Base-by-base conservation (phyloP, 2,113 vertebrate species). In the Leptobrachium ailaonicum region DNA sequence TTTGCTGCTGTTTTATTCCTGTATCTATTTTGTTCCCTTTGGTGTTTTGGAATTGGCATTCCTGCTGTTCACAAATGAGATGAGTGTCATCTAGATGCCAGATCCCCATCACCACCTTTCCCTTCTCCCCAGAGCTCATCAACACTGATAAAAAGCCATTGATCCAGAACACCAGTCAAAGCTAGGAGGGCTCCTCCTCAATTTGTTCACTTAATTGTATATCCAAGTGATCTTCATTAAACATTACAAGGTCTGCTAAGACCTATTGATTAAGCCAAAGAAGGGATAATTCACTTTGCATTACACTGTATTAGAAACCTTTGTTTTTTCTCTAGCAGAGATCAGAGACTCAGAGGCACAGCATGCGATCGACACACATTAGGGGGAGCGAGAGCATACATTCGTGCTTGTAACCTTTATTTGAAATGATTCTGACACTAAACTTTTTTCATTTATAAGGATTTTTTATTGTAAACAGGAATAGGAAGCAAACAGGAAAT, bases 121-220 rank as follows among this genome's bases (percentile, higher is more conserved):
- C 70, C 77, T 54, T 70, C 77, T 71, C 67, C 68, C 9, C 40
- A 9, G 13, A 43, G 62, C 70, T 73, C 77, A 79, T 79, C 70
- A 79, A 66, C 5, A 45, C 62, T 73, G 70, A 79, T 79, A 79
- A 79, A 79, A 66, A 73, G 69, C 70, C 71, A 79, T 79, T 73
- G 77, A 79, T 79, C 77, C 70, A 73, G 77, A 79, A 79, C 77
- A 73, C 70, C 77, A 79, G 73, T 79, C 77, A 79, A 79, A 73
- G 77, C 77, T 66, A 47, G 32, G 62, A 66, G 77, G 70, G 70
- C 60, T 66, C 77, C 70, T 79, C 70, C 77, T 79, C 70, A 79
- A 79, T 79, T 73, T 79, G 77, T 73, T 66, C 77, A 79, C 77
- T 73, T 79, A 79, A 79, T 73, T 79, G 77, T 66, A 58, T 79